Conservation (phyloP, 2,113 vertebrate species). For the Neomonachus schauinslandi region DNA sequence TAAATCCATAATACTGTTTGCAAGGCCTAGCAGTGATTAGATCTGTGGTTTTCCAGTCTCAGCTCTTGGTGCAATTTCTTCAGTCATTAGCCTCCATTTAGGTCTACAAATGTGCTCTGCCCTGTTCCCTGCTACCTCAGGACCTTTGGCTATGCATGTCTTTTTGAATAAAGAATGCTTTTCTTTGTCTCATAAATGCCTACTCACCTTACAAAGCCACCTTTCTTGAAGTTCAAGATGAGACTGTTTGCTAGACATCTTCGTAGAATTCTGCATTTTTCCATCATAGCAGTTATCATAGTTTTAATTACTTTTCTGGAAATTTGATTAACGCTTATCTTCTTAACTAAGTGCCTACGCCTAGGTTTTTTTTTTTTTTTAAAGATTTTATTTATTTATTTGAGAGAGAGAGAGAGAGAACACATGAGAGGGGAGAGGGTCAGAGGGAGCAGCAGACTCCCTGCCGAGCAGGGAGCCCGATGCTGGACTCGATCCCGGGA, state of each 20-base stretch:
- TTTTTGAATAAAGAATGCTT: background rate
- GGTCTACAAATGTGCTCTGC: background rate
- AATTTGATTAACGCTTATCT: background rate
- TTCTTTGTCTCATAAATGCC: background rate
- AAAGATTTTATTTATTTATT: no score
- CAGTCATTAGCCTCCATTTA: background rate
- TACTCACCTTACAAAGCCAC: background rate
- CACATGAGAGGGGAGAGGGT: no score
- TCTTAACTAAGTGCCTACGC: background rate
- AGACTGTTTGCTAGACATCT: background rate
- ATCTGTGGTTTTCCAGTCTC: background rate
- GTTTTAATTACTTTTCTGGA: background rate
- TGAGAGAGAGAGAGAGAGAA: no score
- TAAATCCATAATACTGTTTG: background rate
- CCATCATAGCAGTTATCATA: background rate
- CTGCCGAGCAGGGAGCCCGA: no score
- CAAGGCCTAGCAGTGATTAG: background rate
- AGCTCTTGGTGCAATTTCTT: background rate
- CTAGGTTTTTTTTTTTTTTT: background rate
- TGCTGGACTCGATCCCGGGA: no score
- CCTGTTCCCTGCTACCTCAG: background rate
- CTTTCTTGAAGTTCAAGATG: background rate
- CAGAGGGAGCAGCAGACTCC: no score
- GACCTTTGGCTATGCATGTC: background rate
- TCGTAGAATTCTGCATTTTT: background rate